phyloP scores from a whole-genome alignment of 2,113 vertebrate genomes.

The Epinephelus cyanopodus region DNA sequence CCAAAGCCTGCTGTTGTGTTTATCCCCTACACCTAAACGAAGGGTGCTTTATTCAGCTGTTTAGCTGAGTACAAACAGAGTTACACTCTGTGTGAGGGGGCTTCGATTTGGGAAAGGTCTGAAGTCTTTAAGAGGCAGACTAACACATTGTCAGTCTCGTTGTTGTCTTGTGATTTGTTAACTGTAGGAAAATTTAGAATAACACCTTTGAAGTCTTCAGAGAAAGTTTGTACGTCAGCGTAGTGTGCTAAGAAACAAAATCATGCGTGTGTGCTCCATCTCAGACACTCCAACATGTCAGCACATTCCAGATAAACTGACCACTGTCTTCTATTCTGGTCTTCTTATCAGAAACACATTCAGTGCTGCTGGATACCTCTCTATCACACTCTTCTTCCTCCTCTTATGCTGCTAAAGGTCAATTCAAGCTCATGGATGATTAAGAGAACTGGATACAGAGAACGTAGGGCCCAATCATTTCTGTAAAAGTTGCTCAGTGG shows the following conservation, averaged over 20 bases:
- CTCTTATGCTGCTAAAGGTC: background rate
- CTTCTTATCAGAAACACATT: slow-evolving; percentile 76
- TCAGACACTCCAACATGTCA: slow-evolving; percentile 8
- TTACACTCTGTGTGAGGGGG: too few species aligned
- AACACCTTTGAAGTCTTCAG: background rate
- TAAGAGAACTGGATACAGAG: too few species aligned
- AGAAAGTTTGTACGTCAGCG: fast-evolving
- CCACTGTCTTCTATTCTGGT: slow-evolving; percentile 59
- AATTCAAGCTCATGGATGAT: too few species aligned
- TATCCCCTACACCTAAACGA: too few species aligned
- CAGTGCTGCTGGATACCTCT: slow-evolving; percentile 80
- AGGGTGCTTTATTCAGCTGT: too few species aligned
- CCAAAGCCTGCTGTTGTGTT: too few species aligned
- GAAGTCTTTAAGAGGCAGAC: too few species aligned
- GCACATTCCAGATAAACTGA: slow-evolving; percentile 37
- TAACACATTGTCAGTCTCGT: too few species aligned
- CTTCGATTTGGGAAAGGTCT: too few species aligned
- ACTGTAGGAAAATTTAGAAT: background rate
- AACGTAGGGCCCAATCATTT: too few species aligned
- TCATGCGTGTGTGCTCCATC: background rate
- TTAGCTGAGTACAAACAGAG: too few species aligned
- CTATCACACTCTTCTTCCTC: background rate
- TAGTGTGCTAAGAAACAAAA: background rate
- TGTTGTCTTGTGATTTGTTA: background rate
- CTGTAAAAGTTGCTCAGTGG: too few species aligned